Base-by-base conservation (phyloP, 2,888 invertebrate genomes). In the Phortica okadai region DNA sequence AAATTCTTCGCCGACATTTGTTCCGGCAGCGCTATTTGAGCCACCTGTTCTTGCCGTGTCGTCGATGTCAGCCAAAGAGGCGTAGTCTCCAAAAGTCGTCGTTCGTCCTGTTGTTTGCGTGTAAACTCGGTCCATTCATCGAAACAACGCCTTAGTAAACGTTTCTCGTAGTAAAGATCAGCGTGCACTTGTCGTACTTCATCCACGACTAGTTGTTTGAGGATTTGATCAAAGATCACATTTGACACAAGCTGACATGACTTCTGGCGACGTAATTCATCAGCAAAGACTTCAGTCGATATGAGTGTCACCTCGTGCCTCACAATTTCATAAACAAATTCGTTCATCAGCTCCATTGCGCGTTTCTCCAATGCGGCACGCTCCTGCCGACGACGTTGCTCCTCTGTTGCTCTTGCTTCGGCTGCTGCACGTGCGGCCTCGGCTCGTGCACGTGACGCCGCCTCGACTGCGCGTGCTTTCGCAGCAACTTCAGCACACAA, bases 61-160 rank as follows among this genome's bases (percentile, higher is more conserved):
- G 87, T 86, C 0, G 90, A 89, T n/a, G 92, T 92, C 16, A 93
- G 86, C 93, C 93, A 94, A 1, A 93, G 88, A 0, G 94, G 94
- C 56, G 93, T 92, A 69, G 92, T 91, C 72, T 93, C 93, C 50
- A 94, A 89, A 0, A 93, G 92, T 78, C 92, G 91, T 7, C 93
- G 91, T 81, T 92, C 93, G 25, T 91, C 85, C 79, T 91, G 92
- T 76, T 92, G 91, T 58, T 88, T 90, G 1, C 88, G 83, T 1
- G 91, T 87, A 44, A 90, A 89, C 25, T 84, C 86, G 41, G 90
- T 90, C 94, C 94, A 94, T 54, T 90, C 89, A 14, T 85, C 84
- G 56, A 92, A 91, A 77, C 92, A 92, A 54, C 91, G 90, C 16
- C 87, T 81, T 64, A 90, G 80, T 1, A 93, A 79, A 83, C 91